phyloP scores from a whole-genome alignment of 2,797 vertebrate species.

The Aeoliscus strigatus region DNA sequence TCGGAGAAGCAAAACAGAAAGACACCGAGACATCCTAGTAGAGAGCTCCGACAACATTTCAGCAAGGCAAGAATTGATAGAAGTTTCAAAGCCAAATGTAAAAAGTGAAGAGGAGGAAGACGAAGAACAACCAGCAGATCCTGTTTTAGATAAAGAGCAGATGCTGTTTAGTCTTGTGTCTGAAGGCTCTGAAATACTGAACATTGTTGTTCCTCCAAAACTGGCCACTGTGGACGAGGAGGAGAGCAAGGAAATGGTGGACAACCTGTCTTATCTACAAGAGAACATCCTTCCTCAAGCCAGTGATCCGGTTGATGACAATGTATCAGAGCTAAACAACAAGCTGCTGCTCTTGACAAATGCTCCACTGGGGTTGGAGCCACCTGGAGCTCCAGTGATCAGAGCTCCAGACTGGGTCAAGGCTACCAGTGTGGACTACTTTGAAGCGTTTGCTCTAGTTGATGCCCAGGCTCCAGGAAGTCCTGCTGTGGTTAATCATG shows the following conservation, averaged over 20 bases:
- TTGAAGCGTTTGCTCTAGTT: slow-evolving; percentile 85
- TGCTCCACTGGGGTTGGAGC: slow-evolving; percentile 39
- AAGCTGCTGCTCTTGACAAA: slow-evolving; percentile 14
- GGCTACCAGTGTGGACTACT: slow-evolving; percentile 80
- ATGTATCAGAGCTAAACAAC: slow-evolving; percentile 5
- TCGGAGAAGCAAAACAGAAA: slow-evolving; percentile 35
- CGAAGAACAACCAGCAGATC: slow-evolving; percentile 24
- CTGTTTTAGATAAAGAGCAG: slow-evolving; percentile 70
- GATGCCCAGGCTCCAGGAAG: slow-evolving; percentile 74
- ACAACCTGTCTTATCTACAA: slow-evolving; percentile 86
- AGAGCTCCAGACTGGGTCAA: slow-evolving; percentile 39
- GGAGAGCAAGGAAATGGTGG: slow-evolving; percentile 82
- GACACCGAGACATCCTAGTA: slow-evolving; percentile 2
- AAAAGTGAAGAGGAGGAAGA: slow-evolving; percentile 38
- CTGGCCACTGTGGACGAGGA: slow-evolving; percentile 85
- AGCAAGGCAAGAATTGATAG: slow-evolving; percentile 67
- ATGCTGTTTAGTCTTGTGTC: slow-evolving; percentile 83
- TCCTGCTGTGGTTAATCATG: slow-evolving; percentile 53
- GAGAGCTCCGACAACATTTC: slow-evolving; percentile 44
- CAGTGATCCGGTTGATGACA: slow-evolving; percentile 38
- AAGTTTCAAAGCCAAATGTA: slow-evolving; percentile 69
- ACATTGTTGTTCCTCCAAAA: slow-evolving; percentile 83
- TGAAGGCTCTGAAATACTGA: slow-evolving; percentile 90
- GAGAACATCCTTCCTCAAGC: slow-evolving; percentile 69
- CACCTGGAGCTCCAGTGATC: slow-evolving; percentile 58